Base-by-base conservation (phyloP, 2,113 vertebrate species). In the Tautogolabrus adspersus region DNA sequence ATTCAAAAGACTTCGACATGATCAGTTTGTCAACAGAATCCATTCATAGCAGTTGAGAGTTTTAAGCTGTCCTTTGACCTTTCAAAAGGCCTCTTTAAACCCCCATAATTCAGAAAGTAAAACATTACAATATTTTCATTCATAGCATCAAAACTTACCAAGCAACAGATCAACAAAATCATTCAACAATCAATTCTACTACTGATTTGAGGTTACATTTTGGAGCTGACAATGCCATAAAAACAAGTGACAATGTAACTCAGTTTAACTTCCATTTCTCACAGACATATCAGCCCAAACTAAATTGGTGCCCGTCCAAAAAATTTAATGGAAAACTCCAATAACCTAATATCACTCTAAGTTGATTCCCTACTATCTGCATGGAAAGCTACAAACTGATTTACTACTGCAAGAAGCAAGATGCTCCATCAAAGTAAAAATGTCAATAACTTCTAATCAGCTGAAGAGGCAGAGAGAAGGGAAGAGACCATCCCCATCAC, bases 11-110 rank as follows among this genome's bases (percentile, higher is more conserved):
- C 92, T 95, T 95, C 95, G 93, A 96, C 95, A 90, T 91, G 83
- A 90, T 95, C 96, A 96, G 96, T 96, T 96, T 95, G 94, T 96
- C 95, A 97, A 96, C 96, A 96, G 93, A 95, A 93, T 95, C 96
- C 93, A 96, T 93, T 94, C 89, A 94, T 93, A 91, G 91, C 74
- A 95, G 94, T 93, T 79, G 92, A 95, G 89, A 95, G 95, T 95
- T 96, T 96, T 47, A 95, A 95, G 93, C 96, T 95, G 92, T 96
- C 96, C 94, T 93, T 95, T 95, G 95, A 95, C 95, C 95, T 85
- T 93, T 94, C 95, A 96, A 94, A 94, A 80, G 75, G 75, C 77
- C 93, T 94, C 93, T 93, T 94, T 92, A 95, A 92, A 95, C 93
- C 95, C 47, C 94, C 92, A 94, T 83, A 79, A 82, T 94, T 95